Evolutionary conservation across 2,113 vertebrate species (phyloP).

Genomic region (Oryctolagus cuniculus): DNA sequence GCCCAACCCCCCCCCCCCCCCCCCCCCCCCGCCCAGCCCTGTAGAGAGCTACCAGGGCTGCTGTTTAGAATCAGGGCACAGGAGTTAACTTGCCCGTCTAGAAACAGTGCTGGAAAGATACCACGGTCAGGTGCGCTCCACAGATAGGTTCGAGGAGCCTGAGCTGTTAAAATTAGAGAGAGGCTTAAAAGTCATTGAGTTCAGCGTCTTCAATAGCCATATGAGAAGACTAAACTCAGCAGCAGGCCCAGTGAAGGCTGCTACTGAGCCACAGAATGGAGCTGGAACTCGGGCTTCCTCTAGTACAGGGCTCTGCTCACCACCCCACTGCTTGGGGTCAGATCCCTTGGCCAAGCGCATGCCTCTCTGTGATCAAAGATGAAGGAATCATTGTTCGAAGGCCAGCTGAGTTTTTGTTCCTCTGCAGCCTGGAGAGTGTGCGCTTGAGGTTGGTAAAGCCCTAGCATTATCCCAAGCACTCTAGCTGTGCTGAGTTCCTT

Average conservation of each 20-base stretch:
- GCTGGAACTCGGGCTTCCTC: background rate
- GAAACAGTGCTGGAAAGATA: background rate
- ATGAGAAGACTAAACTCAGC: background rate
- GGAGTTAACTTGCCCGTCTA: background rate
- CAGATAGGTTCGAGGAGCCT: background rate
- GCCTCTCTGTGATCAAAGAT: background rate
- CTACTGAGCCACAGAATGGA: background rate
- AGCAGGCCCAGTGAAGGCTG: background rate
- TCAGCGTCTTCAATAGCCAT: background rate
- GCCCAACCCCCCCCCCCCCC: rapidly evolving
- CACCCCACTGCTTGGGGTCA: background rate
- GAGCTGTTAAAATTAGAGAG: background rate
- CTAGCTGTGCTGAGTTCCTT: background rate
- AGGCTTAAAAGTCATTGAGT: background rate
- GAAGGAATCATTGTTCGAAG: background rate
- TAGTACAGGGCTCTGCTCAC: background rate
- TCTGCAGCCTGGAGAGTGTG: background rate
- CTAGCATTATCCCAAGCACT: too few relatives aligned
- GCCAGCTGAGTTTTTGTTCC: background rate
- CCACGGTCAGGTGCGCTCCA: background rate
- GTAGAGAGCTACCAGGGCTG: background rate
- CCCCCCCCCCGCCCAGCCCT: background rate
- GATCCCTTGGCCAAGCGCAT: background rate
- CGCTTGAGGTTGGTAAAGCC: background rate
- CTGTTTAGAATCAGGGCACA: background rate